Evolutionary conservation across 2,888 invertebrate genomes (phyloP).

Genomic region (Epinotia ramella): DNA sequence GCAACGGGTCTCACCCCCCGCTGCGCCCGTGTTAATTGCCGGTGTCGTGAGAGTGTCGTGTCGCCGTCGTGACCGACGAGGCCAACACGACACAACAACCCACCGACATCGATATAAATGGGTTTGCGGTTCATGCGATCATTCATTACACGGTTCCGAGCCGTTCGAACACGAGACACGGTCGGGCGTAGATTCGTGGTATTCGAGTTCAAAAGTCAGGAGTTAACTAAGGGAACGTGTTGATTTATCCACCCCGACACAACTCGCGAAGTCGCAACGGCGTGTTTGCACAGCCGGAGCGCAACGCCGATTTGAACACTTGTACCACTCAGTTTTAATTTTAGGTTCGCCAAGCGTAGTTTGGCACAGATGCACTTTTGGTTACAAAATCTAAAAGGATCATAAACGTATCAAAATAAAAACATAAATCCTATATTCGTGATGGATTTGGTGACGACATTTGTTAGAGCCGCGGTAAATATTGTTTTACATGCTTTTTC

Average conservation of each 20-base stretch:
- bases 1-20: conserved; percentile 46
- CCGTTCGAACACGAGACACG: conserved; percentile 39
- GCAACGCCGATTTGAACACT: conserved; percentile 13
- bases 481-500: conserved; percentile 50
- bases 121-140: conserved; percentile 44
- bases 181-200: conserved; percentile 41
- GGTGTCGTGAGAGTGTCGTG: conserved; percentile 54
- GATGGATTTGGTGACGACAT: conserved; percentile 27
- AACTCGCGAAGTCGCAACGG: conserved; percentile 20
- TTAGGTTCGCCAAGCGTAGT: background rate
- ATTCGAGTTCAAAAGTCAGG: conserved; percentile 44
- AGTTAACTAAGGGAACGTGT: conserved; percentile 45
- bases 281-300: conserved; percentile 12
- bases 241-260: conserved; percentile 42
- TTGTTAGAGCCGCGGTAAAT: conserved; percentile 45
- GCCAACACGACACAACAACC: conserved; percentile 43
- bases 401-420: conserved; percentile 28
- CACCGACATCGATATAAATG: conserved; percentile 44
- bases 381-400: conserved; percentile 6
- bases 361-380: conserved; percentile 29
- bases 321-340: conserved; percentile 15
- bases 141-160: conserved; percentile 43
- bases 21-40: conserved; percentile 53
- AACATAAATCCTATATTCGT: conserved; percentile 30
- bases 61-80: conserved; percentile 52